Base-by-base conservation (phyloP, 2,113 vertebrate genomes). In the Chauna torquata region DNA sequence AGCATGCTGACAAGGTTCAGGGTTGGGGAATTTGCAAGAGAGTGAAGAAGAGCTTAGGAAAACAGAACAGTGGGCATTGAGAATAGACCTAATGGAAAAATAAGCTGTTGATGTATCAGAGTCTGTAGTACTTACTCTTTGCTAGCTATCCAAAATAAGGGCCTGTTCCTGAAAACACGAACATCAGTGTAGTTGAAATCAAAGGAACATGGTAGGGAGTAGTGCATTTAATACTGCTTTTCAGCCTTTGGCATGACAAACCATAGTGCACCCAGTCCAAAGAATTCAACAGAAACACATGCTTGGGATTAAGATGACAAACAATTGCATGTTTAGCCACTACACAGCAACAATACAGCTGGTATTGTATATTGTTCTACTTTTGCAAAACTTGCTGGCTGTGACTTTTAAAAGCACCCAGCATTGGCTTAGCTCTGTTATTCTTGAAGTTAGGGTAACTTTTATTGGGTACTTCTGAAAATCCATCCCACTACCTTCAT, bases 11-110 rank as follows among this genome's bases (percentile, higher is more conserved):
- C 8, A 40, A 45, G 12, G 20, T 55, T 59, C 34, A 38, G 20
- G 8, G 45, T 15, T 1, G 0, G 38, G 28, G 13, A 47, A 75
- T 20, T 42, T 2, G 2, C 16, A 40, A 61, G 34, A 36, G 7
- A 62, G 47, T 79, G 30, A 65, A 72, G 28, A 36, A 44, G 15
- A 8, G 8, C 6, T 16, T 79, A 66, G 9, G 30, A 75, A 69
- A 80, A 61, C 4, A 47, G 28, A 47, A 36, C 25, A 17, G 25
- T 47, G 18, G 11, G 7, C n/a, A 59, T 20, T 12, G 8, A 54
- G 16, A 45, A 18, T 4, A 74, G 24, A 47, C 14, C 9, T 65
- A 40, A 25, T 10, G n/a, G 13, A 84, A 58, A 59, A 72, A 50
- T 32, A 52, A 72, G 15, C 5, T 40, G 16, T 27, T 88, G 9